phyloP scores from a whole-genome alignment of 2,113 vertebrate genomes.

The Albula goreensis region DNA sequence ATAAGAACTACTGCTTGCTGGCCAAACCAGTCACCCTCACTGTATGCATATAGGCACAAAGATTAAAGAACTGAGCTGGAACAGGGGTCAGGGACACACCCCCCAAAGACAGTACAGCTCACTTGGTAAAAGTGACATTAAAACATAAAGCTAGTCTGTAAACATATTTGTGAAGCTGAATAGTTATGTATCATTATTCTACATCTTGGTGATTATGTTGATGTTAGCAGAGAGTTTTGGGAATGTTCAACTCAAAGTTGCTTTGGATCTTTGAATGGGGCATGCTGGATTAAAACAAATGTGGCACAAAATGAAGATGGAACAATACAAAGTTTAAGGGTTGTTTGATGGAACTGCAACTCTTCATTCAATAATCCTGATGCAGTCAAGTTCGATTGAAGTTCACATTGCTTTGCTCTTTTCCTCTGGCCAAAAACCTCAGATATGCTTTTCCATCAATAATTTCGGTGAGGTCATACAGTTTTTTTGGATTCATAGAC shows the following conservation, averaged over 20 bases:
- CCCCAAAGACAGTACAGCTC: background rate
- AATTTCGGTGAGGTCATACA: background rate
- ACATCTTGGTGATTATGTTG: background rate
- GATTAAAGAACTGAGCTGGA: background rate
- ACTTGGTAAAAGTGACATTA: background rate
- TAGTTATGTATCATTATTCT: background rate
- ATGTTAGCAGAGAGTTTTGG: too few relatives aligned
- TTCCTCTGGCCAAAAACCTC: background rate
- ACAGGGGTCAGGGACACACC: background rate
- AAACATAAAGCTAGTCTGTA: too few relatives aligned
- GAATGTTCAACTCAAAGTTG: too few relatives aligned
- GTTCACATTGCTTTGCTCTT: background rate
- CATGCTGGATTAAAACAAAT: too few relatives aligned
- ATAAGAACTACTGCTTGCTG: background rate
- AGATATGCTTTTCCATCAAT: background rate
- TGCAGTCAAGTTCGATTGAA: background rate
- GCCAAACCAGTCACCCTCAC: background rate
- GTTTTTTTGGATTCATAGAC: too few relatives aligned
- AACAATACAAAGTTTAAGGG: background rate
- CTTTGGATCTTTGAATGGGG: too few relatives aligned
- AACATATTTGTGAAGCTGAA: background rate
- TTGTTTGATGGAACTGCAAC: background rate
- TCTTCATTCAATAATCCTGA: background rate
- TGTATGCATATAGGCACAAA: too few relatives aligned
- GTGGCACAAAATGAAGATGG: background rate